Percentiles rank a stretch among this genome's conserved stretches.
phyloP scores from a whole-genome alignment of 2,888 invertebrate species.

The Conus canariensis region DNA sequence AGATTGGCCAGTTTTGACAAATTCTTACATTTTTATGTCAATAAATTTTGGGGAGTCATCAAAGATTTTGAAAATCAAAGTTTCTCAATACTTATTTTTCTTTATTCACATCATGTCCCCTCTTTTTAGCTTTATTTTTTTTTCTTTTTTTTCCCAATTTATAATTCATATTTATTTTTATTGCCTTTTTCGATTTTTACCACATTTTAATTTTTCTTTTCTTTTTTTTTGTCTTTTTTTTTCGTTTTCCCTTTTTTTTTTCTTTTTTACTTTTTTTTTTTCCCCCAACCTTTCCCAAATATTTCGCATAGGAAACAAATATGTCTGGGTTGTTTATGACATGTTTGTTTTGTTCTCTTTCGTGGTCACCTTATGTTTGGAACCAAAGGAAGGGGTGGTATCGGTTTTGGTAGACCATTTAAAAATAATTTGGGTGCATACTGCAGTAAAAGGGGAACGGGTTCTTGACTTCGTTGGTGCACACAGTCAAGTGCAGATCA shows the following conservation, averaged over 20 bases:
- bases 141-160: too few species aligned
- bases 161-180: too few species aligned
- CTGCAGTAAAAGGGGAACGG: background rate
- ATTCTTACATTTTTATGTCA: too few species aligned
- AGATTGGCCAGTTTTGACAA: too few species aligned
- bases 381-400: constrained; percentile 20
- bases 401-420: background rate
- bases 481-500: too few species aligned
- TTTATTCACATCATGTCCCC: too few species aligned
- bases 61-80: too few species aligned
- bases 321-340: background rate
- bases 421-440: background rate
- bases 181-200: too few species aligned
- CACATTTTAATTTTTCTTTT: too few species aligned
- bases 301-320: background rate
- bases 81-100: too few species aligned
- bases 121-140: too few species aligned
- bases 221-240: background rate
- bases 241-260: background rate
- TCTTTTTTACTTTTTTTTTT: background rate
- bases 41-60: too few species aligned
- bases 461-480: background rate
- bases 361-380: background rate
- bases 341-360: background rate
- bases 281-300: background rate